These are phyloP conservation scores for Anser cygnoides DNA, from an alignment of 2,113 vertebrate genomes.

Conservation along the genomic window DNA sequence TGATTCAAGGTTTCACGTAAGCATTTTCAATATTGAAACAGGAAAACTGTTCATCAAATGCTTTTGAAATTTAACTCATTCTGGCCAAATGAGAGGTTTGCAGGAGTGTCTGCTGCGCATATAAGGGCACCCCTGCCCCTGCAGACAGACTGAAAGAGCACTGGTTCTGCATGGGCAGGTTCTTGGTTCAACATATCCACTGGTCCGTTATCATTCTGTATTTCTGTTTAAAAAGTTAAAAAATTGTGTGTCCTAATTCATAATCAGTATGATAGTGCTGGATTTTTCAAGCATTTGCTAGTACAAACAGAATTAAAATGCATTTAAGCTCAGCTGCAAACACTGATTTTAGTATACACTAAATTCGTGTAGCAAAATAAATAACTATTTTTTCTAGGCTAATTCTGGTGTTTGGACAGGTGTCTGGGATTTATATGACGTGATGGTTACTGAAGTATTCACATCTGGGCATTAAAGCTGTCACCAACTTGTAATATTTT, in stretches of 20 bases:
- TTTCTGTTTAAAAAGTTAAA: not conserved
- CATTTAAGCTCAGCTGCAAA: conserved; percentile 40
- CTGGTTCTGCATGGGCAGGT: not conserved
- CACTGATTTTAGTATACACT: not conserved
- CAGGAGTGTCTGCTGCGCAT: not conserved
- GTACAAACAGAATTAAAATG: conserved; percentile 23
- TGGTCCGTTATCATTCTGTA: not conserved
- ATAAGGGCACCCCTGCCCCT: rapidly evolving
- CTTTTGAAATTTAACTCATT: not conserved
- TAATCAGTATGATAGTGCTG: not conserved
- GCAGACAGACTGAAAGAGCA: not conserved
- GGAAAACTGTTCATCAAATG: not conserved
- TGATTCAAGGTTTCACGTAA: not conserved
- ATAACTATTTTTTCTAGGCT: not conserved
- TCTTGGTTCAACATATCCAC: not conserved
- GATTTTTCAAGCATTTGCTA: not conserved
- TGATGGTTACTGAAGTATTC: not conserved
- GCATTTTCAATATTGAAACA: not conserved
- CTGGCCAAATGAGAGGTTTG: rapidly evolving
- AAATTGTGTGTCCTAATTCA: not conserved
- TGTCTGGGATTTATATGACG: not conserved
- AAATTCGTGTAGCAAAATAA: conserved; percentile 29
- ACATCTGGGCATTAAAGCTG: not conserved
- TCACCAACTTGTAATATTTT: not conserved
- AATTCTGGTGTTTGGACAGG: conserved; percentile 30